Conservation (phyloP, 1,140 invertebrate genomes). For the Maniola jurtina region DNA sequence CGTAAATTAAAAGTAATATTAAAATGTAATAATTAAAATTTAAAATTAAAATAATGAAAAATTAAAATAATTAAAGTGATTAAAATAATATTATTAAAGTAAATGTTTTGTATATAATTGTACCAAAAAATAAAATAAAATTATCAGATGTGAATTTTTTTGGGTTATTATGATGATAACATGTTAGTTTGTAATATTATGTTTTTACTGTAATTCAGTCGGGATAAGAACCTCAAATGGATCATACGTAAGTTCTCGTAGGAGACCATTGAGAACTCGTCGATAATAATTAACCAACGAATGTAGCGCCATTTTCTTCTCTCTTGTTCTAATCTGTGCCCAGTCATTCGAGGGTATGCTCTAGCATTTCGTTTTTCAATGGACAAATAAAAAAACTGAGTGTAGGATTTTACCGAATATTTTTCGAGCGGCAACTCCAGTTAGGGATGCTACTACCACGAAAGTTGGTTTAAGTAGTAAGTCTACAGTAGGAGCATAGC, state of each 20-base stretch:
- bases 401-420: slow-evolving; percentile 39
- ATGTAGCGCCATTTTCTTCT: slow-evolving; percentile 31
- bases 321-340: slow-evolving; percentile 32
- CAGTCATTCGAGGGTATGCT: slow-evolving; percentile 26
- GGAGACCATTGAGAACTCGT: slow-evolving; percentile 42
- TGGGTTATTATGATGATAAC: no score
- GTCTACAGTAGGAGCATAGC: slow-evolving; percentile 38
- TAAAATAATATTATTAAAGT: no score
- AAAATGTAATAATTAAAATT: no score
- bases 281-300: slow-evolving; percentile 40
- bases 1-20: no score
- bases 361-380: slow-evolving; percentile 37
- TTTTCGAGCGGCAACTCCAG: slow-evolving; percentile 37
- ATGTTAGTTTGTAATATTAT: no score
- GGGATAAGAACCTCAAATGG: slow-evolving; percentile 33
- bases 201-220: slow-evolving; percentile 37
- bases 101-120: no score
- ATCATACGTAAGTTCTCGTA: slow-evolving; percentile 34
- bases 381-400: slow-evolving; percentile 28
- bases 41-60: no score
- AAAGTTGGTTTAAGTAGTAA: slow-evolving; percentile 31
- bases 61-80: no score
- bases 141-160: no score
- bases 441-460: slow-evolving; percentile 36
- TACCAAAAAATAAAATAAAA: no score